phyloP scores from a whole-genome alignment of 2,797 vertebrate genomes.

The Semaprochilodus insignis region DNA sequence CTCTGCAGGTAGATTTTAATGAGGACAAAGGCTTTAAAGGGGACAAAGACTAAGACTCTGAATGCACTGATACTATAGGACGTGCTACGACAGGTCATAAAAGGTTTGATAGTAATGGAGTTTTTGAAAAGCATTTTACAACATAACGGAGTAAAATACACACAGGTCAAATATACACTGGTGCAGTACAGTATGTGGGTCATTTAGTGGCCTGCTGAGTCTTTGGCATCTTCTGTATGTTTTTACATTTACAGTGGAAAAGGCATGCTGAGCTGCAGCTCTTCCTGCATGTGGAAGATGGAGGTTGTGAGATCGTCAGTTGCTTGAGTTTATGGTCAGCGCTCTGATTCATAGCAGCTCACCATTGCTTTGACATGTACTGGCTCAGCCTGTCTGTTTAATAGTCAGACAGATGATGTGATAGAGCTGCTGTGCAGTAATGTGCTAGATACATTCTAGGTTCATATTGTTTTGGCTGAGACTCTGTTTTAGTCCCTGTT shows the following conservation, averaged over 20 bases:
- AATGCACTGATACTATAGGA: too few species aligned
- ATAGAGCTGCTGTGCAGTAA: background rate
- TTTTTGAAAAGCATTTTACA: background rate
- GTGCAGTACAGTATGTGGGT: background rate
- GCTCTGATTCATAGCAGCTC: conserved; percentile 2
- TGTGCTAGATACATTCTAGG: background rate
- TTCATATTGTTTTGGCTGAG: background rate
- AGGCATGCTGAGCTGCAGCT: background rate
- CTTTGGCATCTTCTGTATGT: background rate
- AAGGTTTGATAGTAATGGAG: too few species aligned
- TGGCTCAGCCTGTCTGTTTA: conserved; percentile 34
- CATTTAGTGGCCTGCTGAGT: background rate
- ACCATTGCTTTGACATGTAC: conserved; percentile 44
- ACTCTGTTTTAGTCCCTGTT: too few species aligned
- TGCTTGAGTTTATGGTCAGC: background rate
- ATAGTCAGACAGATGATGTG: background rate
- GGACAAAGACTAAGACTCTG: background rate
- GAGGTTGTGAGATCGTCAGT: background rate
- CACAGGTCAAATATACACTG: background rate
- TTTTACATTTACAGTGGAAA: background rate
- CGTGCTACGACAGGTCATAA: too few species aligned
- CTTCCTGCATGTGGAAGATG: background rate
- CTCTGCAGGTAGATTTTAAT: background rate
- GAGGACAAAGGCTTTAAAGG: background rate
- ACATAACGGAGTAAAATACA: background rate